A percentile compares a stretch with the other conserved stretches of the same genome.
These are phyloP conservation scores for Acanthochromis polyacanthus DNA, from an alignment of 2,113 vertebrate genomes.

Conservation along the genomic window DNA sequence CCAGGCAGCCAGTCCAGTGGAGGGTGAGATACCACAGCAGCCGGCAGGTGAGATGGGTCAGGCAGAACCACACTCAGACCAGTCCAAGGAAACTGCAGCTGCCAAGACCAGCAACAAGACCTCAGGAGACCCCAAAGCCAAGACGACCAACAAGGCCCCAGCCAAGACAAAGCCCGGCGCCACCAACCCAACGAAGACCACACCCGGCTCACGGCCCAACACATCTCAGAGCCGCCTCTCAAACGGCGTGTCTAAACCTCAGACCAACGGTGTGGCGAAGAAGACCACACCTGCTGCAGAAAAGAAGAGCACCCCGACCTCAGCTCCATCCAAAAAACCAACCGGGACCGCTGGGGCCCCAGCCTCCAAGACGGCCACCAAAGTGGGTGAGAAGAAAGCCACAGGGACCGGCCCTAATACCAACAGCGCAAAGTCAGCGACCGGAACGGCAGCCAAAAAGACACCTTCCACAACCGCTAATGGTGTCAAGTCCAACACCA, in stretches of 20 bases:
- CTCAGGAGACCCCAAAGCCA: constrained; percentile 78
- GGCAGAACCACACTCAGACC: constrained; percentile 53
- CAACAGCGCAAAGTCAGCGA: constrained; percentile 62
- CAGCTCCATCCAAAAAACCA: constrained; percentile 71
- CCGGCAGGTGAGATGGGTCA: constrained; percentile 47
- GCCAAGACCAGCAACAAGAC: constrained; percentile 74
- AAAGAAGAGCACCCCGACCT: constrained; percentile 71
- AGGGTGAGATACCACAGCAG: constrained; percentile 45
- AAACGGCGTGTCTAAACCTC: constrained; percentile 80
- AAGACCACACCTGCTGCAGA: constrained; percentile 68
- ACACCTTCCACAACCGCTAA: constrained; percentile 54
- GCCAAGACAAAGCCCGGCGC: constrained; percentile 77
- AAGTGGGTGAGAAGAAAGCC: constrained; percentile 81
- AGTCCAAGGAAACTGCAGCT: constrained; percentile 62
- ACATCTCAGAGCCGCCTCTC: constrained; percentile 74
- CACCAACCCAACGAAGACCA: constrained; percentile 60
- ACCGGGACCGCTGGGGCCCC: background rate
- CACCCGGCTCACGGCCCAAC: constrained; percentile 68
- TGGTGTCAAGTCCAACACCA: constrained; percentile 74
- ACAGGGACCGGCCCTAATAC: constrained; percentile 32
- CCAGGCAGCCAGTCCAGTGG: constrained; percentile 60
- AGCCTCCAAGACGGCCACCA: constrained; percentile 58
- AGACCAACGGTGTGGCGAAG: constrained; percentile 77
- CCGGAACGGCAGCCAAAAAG: constrained; percentile 73
- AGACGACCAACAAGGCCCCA: constrained; percentile 71